phyloP scores from a whole-genome alignment of 2,888 invertebrate genomes.

The Chelonus formosanus region DNA sequence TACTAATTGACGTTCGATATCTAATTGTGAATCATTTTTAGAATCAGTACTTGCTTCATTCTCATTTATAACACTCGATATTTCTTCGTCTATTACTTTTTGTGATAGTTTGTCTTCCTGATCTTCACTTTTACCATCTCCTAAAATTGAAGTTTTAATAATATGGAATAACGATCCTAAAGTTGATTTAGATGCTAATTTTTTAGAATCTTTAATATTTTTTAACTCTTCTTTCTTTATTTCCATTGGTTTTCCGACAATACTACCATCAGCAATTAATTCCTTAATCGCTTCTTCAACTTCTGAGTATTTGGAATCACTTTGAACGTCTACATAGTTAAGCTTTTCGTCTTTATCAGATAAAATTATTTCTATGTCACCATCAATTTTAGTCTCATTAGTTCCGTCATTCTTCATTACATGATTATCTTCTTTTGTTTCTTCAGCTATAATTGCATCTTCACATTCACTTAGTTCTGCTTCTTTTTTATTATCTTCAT shows the following conservation, averaged over 20 bases:
- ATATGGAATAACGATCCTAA: conserved; percentile 1
- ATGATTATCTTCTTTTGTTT: background rate
- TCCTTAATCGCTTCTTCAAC: background rate
- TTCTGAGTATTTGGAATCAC: background rate
- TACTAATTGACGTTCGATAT: no score
- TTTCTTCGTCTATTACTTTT: no score
- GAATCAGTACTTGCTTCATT: no score
- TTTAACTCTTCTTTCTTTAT: no score
- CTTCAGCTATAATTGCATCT: no score
- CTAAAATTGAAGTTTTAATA: conserved; percentile 8
- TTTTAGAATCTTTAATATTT: background rate
- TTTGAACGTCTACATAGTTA: background rate
- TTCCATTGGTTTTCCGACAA: no score
- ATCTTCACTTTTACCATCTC: conserved; percentile 6
- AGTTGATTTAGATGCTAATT: background rate
- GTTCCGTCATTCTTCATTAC: background rate
- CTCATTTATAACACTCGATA: no score
- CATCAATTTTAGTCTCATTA: background rate
- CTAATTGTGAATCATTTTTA: no score
- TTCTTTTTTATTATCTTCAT: background rate
- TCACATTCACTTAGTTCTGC: background rate
- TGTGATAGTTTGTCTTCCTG: background rate
- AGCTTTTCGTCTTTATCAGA: background rate
- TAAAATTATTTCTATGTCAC: background rate
- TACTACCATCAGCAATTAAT: background rate